Percentiles rank a stretch among this genome's conserved stretches.
These are phyloP conservation scores for Catocala nupta DNA, from an alignment of 2,888 invertebrate species.

Conservation along the genomic window DNA sequence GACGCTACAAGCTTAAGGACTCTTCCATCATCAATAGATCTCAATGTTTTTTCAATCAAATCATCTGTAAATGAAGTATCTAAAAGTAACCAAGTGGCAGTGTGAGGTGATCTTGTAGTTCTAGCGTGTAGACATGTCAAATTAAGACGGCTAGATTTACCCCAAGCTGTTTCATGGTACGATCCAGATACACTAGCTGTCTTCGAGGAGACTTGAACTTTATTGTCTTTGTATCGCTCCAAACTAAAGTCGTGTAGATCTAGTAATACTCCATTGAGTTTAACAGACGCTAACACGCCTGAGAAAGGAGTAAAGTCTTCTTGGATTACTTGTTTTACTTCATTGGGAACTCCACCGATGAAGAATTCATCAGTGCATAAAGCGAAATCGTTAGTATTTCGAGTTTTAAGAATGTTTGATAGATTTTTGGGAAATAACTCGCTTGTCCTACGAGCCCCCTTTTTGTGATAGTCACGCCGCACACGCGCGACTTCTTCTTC, in stretches of 20 bases:
- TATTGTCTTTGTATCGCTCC: constrained; percentile 67
- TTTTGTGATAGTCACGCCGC: constrained; percentile 26
- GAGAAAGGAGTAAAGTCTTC: constrained; percentile 66
- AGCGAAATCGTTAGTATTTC: constrained; percentile 3
- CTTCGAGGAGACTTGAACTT: constrained; percentile 73
- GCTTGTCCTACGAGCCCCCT: background rate
- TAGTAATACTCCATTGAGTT: constrained; percentile 63
- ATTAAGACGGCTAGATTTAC: constrained; percentile 73
- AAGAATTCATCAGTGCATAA: constrained; percentile 75
- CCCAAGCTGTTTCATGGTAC: constrained; percentile 78
- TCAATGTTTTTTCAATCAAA: constrained; percentile 58
- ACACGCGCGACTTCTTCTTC: constrained; percentile 47
- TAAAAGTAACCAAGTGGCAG: constrained; percentile 73
- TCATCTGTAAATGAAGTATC: constrained; percentile 63
- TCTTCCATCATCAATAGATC: constrained; percentile 71
- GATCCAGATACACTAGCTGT: constrained; percentile 79
- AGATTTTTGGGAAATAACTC: background rate
- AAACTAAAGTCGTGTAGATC: constrained; percentile 69
- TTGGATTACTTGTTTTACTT: constrained; percentile 49
- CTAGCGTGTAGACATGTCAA: constrained; percentile 76
- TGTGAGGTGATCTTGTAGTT: constrained; percentile 55
- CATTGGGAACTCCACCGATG: constrained; percentile 70
- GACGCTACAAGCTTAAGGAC: constrained; percentile 70
- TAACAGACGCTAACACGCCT: constrained; percentile 71
- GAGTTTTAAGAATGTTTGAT: background rate